Evolutionary conservation across 64 coral and sea anemone species (phyloP).

Genomic region (Anthopleura sola): DNA sequence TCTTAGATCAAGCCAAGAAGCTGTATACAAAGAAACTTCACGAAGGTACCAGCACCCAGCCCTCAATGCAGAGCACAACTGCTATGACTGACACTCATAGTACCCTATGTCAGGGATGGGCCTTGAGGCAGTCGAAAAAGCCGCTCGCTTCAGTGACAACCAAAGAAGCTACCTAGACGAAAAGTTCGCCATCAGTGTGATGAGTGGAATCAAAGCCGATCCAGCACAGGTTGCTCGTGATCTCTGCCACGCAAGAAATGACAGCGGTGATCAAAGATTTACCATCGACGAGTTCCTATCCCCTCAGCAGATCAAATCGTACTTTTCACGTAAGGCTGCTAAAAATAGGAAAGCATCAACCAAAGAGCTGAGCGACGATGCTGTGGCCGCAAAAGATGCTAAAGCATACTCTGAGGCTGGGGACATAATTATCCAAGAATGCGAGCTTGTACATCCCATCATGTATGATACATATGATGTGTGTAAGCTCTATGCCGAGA

Average conservation of each 20-base stretch:
- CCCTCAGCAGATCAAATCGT: conserved; percentile 37
- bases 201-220: conserved; percentile 38
- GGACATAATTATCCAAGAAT: conserved; percentile 21
- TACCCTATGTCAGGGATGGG: conserved; percentile 17
- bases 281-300: conserved; percentile 43
- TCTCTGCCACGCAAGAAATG: conserved; percentile 28
- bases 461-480: conserved; percentile 27
- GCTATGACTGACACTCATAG: conserved; percentile 8
- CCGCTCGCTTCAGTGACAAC: neutral
- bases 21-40: conserved; percentile 29
- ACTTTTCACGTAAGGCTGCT: conserved; percentile 47
- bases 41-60: conserved; percentile 31
- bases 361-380: neutral
- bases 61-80: neutral
- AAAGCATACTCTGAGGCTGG: neutral
- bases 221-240: conserved; percentile 18
- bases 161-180: conserved; percentile 54
- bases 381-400: neutral
- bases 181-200: conserved; percentile 36
- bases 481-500: neutral
- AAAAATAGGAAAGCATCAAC: conserved; percentile 19
- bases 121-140: neutral
- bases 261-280: conserved; percentile 27
- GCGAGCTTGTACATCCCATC: conserved; percentile 15
- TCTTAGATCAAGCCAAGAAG: conserved; percentile 21